Conservation (phyloP, 1,140 invertebrate genomes). For the Prorops nasuta region DNA sequence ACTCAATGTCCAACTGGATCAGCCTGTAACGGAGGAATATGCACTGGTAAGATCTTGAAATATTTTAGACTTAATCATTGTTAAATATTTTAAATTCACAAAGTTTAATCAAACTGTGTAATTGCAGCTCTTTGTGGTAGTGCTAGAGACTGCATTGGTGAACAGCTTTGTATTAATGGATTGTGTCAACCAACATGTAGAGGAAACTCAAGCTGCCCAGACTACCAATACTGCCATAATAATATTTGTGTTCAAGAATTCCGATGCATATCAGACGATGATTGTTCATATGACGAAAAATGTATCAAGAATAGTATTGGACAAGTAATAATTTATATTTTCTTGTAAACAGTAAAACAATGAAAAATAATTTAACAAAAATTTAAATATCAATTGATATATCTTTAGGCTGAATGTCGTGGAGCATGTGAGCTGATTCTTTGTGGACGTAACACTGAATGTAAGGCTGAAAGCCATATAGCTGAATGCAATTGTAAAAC, state of each 20-base stretch:
- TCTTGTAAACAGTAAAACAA: no score
- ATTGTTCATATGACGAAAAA: conserved; percentile 69
- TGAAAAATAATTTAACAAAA: background rate
- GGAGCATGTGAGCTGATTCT: conserved; percentile 69
- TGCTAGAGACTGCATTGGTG: conserved; percentile 75
- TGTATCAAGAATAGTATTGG: conserved; percentile 69
- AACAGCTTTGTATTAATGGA: conserved; percentile 77
- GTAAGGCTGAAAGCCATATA: conserved; percentile 67
- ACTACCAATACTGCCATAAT: conserved; percentile 78
- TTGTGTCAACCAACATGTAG: conserved; percentile 79
- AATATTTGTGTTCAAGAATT: conserved; percentile 80
- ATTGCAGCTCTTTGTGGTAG: conserved; percentile 67
- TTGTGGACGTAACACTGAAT: conserved; percentile 81
- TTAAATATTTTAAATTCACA: conserved; percentile 1
- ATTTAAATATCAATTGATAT: conserved; percentile 1
- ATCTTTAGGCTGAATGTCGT: conserved; percentile 63
- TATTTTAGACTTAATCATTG: no score
- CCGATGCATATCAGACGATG: conserved; percentile 67
- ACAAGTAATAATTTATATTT: conserved; percentile 41
- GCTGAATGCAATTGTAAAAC: conserved; percentile 73
- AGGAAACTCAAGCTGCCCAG: conserved; percentile 73
- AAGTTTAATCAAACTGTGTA: conserved; percentile 12
- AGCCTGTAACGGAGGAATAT: conserved; percentile 78
- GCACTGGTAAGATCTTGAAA: conserved; percentile 69
- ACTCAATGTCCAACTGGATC: conserved; percentile 77